These are phyloP conservation scores for Sebastes miniatus DNA, from an alignment of 2,797 vertebrate genomes.

Conservation along the genomic window DNA sequence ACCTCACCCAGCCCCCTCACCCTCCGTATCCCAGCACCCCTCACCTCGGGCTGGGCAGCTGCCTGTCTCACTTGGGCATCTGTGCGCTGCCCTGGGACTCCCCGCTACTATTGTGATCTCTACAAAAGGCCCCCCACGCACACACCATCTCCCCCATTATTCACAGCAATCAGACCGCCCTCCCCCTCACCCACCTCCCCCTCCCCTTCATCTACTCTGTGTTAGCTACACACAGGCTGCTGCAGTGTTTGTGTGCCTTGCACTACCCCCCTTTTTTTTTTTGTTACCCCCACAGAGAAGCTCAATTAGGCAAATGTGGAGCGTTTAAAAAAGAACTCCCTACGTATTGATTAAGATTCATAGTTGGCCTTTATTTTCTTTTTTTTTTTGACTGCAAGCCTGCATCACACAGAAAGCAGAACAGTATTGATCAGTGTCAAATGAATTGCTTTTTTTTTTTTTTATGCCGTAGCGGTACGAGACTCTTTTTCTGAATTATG, in stretches of 20 bases:
- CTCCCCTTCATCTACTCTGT: constrained; percentile 42
- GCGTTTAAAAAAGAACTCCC: constrained; percentile 60
- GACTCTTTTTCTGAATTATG: constrained; percentile 9
- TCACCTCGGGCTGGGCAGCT: constrained; percentile 75
- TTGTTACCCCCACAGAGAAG: constrained; percentile 49
- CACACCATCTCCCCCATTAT: constrained; percentile 69
- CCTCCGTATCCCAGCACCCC: constrained; percentile 61
- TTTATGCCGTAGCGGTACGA: not conserved
- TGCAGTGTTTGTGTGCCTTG: constrained; percentile 57
- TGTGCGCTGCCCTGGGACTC: constrained; percentile 75
- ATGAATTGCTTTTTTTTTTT: not conserved
- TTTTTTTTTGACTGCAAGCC: not conserved
- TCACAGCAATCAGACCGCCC: constrained; percentile 66
- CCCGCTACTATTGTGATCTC: constrained; percentile 78
- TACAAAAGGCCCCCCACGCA: constrained; percentile 72
- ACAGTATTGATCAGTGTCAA: constrained; percentile 25
- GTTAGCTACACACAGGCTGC: constrained; percentile 60
- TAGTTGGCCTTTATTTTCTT: constrained; percentile 37
- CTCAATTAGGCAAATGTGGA: constrained; percentile 72
- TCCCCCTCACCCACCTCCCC: not conserved
- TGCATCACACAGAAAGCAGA: constrained; percentile 16
- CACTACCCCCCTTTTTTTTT: not conserved
- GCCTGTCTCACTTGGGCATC: constrained; percentile 76
- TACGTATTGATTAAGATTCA: constrained; percentile 59
- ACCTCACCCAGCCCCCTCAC: constrained; percentile 21